These are phyloP conservation scores for Baronia brevicornis DNA, from an alignment of 2,888 invertebrate genomes.

Conservation along the genomic window DNA sequence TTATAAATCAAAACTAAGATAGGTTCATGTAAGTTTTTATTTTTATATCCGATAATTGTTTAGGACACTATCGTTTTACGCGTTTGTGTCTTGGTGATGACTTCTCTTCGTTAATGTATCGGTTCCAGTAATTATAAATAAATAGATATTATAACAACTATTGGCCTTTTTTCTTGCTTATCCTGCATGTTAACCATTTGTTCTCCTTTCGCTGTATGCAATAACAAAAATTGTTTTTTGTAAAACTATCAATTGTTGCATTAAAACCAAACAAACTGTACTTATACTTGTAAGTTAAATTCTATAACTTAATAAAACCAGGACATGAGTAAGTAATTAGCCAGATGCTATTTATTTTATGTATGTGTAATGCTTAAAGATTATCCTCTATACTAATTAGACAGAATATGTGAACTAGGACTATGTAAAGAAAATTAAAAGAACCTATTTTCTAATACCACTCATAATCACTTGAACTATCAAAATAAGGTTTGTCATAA, in stretches of 20 bases:
- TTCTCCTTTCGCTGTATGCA: conserved; percentile 28
- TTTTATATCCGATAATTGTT: conserved; percentile 57
- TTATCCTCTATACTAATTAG: too few species aligned
- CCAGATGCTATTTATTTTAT: conserved; percentile 7
- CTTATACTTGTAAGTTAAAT: conserved; percentile 7
- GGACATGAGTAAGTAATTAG: conserved; percentile 4
- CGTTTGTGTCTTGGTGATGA: conserved; percentile 38
- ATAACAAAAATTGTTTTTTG: conserved; percentile 13
- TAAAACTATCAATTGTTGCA: not conserved
- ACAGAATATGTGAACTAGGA: too few species aligned
- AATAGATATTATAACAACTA: conserved; percentile 63
- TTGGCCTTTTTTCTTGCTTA: conserved; percentile 69
- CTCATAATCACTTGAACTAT: too few species aligned
- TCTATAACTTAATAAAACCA: conserved; percentile 2
- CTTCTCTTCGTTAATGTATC: conserved; percentile 46
- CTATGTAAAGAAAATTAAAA: too few species aligned
- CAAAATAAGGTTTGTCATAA: too few species aligned
- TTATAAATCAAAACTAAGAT: conserved; percentile 24
- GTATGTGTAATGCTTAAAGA: too few species aligned
- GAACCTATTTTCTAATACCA: too few species aligned
- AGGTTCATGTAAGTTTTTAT: conserved; percentile 57
- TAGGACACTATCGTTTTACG: conserved; percentile 41
- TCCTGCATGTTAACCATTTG: conserved; percentile 58
- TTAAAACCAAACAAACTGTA: conserved; percentile 1
- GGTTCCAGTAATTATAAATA: conserved; percentile 64